A percentile compares a stretch with the other conserved stretches of the same genome.
Evolutionary conservation across 1,140 invertebrate genomes (phyloP).

Genomic region (Rhopalosiphum maidis): DNA sequence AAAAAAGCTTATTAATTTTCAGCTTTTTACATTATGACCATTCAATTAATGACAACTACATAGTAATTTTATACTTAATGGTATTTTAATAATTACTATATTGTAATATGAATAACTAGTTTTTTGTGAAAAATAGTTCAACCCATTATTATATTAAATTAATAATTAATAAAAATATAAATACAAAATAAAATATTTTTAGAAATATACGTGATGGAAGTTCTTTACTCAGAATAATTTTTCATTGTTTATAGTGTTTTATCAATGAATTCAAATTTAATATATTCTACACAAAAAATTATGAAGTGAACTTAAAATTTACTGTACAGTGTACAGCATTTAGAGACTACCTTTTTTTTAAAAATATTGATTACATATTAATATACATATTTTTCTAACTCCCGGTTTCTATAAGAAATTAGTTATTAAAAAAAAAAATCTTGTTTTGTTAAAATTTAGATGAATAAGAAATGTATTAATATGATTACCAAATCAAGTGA

Average conservation of each 20-base stretch:
- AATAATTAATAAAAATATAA: too few relatives aligned
- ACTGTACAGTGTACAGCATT: not conserved
- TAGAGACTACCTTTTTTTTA: not conserved
- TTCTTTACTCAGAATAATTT: not conserved
- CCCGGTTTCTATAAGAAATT: too few relatives aligned
- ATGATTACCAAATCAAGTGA: not conserved
- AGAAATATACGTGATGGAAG: not conserved
- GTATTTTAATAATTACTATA: too few relatives aligned
- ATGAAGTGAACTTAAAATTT: not conserved
- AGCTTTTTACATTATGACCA: too few relatives aligned
- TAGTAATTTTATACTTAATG: too few relatives aligned
- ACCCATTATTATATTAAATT: not conserved
- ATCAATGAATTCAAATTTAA: not conserved
- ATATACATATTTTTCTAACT: not conserved
- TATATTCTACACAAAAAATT: not conserved
- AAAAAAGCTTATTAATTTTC: too few relatives aligned
- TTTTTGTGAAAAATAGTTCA: not conserved
- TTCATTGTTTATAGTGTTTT: not conserved
- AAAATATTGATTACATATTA: not conserved
- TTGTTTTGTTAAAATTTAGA: not conserved
- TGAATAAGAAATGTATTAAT: not conserved
- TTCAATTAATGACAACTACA: too few relatives aligned
- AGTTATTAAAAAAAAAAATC: not conserved
- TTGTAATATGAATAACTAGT: too few relatives aligned
- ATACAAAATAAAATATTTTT: not conserved